Percentiles rank a stretch among this genome's conserved stretches.
These are phyloP conservation scores for Agapornis roseicollis DNA, from an alignment of 2,113 vertebrate species.

Conservation along the genomic window DNA sequence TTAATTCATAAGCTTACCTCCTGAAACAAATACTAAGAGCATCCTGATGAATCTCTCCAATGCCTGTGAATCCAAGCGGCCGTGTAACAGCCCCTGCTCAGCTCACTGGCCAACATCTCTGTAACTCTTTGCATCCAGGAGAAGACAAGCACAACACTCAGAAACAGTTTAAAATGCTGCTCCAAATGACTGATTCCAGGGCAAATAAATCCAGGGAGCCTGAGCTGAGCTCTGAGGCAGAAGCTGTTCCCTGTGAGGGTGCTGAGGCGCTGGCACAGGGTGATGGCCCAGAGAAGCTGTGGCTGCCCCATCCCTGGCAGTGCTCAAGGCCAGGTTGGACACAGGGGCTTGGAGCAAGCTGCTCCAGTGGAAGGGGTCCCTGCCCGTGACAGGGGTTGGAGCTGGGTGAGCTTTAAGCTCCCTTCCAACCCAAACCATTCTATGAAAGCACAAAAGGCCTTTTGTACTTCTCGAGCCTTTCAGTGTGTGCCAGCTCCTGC, in stretches of 20 bases:
- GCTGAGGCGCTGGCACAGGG: not conserved
- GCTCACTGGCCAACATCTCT: not conserved
- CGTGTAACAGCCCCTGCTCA: not conserved
- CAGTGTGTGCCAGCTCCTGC: not conserved
- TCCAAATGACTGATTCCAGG: not conserved
- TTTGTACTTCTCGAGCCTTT: not conserved
- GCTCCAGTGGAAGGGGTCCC: not conserved
- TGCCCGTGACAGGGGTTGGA: not conserved
- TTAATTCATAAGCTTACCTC: not conserved
- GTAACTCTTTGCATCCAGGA: not conserved
- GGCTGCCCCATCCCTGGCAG: too few species aligned
- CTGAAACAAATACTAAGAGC: not conserved
- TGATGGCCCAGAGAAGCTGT: too few species aligned
- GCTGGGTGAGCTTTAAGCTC: not conserved
- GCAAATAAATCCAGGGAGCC: not conserved
- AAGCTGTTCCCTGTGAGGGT: accelerated
- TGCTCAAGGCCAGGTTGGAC: too few species aligned
- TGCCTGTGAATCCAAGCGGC: not conserved
- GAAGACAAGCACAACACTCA: not conserved
- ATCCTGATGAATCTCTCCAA: not conserved
- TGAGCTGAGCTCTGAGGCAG: not conserved
- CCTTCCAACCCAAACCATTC: not conserved
- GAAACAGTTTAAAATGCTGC: not conserved
- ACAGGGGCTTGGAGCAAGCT: not conserved
- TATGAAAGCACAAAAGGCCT: not conserved